Evolutionary conservation across 2,113 vertebrate species (phyloP), one percentile per base, ranked within the genome.

Genomic region (Oryzias woworae): DNA sequence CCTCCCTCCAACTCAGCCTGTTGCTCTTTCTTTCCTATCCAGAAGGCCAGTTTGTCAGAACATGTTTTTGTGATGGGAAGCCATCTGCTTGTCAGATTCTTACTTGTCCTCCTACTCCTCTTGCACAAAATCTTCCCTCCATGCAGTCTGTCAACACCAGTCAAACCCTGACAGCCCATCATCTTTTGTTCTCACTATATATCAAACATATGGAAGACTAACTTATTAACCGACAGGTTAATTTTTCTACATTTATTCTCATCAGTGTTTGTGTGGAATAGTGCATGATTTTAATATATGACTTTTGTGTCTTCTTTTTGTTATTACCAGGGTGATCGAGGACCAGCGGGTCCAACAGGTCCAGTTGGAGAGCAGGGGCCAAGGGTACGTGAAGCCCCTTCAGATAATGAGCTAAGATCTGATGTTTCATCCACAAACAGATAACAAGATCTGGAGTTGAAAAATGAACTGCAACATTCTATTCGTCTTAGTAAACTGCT

Each of bases 361-460:
- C 93, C 93, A 66, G 88, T 91, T 42, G 97, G 97, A 61, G 96
- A 95, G 82, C 98, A 95, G 64, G 97, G 97, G 36, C 80, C 90
- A 41, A 83, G 68, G 93, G 97, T 99, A 93, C 94, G 94, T 86
- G 28, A 28, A 18, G 28, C 31, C 53, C 36, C 48, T 72, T 22
- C 41, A 51, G 46, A 73, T 43, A 6, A 17, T 36, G 59, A 67
- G 41, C 48, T 55, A 42, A 24, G 36, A 28, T 57, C 28, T 17
- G 6, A 5, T 54, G 53, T 53, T 54, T 56, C 3, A 23, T 10
- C 1, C 8, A 36, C 31, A 8, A 36, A 36, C 36, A 36, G 2
- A 36, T 12, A 1, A 36, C 36, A 12, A 12, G 36, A 36, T 36
- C 8, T 36, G 2, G 36, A 36, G 36, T 12, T 12, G 36, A 36